Evolutionary conservation across 2,888 invertebrate species (phyloP).

Genomic region (Strigamia transsilvanica): DNA sequence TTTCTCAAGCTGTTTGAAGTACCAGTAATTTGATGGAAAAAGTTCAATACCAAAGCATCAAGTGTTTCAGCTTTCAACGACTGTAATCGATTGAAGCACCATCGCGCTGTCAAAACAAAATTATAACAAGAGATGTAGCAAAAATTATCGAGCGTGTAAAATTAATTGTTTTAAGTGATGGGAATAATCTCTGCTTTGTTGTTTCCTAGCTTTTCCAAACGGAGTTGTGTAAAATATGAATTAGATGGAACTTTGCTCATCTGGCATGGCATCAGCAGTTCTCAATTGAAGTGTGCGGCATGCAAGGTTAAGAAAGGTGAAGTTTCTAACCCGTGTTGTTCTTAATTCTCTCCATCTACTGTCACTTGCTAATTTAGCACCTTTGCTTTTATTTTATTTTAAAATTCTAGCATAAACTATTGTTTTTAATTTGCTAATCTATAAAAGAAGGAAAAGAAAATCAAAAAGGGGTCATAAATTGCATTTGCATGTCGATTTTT

Average conservation of each 20-base stretch:
- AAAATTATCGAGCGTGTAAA: too few relatives aligned
- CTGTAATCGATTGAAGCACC: too few relatives aligned
- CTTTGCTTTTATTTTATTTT: background rate
- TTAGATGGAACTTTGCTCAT: conserved; percentile 32
- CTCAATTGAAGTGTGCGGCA: conserved; percentile 30
- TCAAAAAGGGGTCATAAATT: conserved; percentile 7
- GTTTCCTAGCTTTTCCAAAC: background rate
- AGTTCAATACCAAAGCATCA: background rate
- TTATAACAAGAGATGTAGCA: too few relatives aligned
- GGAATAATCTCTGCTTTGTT: background rate
- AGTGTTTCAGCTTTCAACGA: background rate
- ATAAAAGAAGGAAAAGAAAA: background rate
- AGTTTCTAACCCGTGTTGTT: background rate
- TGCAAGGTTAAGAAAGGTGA: conserved; percentile 17
- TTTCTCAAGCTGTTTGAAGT: conserved; percentile 24
- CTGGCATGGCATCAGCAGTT: conserved; percentile 32
- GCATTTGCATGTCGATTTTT: conserved; percentile 19
- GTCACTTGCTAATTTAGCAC: background rate
- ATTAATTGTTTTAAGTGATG: background rate
- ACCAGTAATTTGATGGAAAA: background rate
- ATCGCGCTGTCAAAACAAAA: too few relatives aligned
- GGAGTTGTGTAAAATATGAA: background rate
- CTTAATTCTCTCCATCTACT: conserved; percentile 9
- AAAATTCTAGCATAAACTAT: background rate
- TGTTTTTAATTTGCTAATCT: background rate